These are phyloP conservation scores for Charina bottae DNA, from an alignment of 2,113 vertebrate species.

Conservation along the genomic window DNA sequence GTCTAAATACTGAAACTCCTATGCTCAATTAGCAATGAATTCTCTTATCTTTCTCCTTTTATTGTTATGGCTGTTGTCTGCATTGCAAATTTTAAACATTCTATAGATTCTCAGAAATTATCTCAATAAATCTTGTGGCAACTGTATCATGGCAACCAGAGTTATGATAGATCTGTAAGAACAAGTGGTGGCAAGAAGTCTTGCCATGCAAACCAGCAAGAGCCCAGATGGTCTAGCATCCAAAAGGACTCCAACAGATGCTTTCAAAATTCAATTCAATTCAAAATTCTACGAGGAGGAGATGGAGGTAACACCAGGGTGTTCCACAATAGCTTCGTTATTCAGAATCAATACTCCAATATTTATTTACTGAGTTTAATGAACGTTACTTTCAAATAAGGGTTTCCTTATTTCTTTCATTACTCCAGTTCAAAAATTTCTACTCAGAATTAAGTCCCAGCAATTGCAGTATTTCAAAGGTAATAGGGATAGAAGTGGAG, in stretches of 20 bases:
- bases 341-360: neutral
- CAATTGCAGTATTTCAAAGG: no score
- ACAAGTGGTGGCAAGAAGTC: neutral
- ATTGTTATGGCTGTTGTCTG: neutral
- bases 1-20: constrained; percentile 40
- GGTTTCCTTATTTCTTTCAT: no score
- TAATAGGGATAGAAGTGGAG: no score
- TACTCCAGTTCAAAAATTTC: neutral
- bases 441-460: neutral
- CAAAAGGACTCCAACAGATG: neutral
- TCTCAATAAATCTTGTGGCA: neutral
- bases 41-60: neutral
- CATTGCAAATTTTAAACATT: neutral
- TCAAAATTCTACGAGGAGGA: neutral
- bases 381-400: no score
- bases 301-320: neutral
- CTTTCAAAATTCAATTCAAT: neutral
- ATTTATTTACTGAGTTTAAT: no score
- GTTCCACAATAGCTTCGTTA: neutral
- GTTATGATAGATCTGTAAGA: neutral
- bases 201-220: neutral
- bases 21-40: neutral
- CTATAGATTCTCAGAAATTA: neutral
- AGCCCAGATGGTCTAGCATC: neutral
- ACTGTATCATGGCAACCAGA: neutral